These are phyloP conservation scores for Lacanobia wlatinum DNA, from an alignment of 2,888 invertebrate species.

Conservation along the genomic window DNA sequence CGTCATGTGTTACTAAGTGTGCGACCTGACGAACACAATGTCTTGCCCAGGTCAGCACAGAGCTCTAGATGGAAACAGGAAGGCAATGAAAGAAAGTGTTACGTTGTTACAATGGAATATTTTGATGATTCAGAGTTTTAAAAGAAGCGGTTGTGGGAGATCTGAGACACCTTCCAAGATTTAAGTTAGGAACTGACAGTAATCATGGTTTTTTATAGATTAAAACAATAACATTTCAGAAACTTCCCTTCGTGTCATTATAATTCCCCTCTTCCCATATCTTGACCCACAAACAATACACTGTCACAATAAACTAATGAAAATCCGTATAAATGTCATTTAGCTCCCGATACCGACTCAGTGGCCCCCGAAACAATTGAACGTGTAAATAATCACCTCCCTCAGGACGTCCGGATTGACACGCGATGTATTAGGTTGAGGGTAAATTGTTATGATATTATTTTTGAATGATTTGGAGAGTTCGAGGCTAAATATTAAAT, in stretches of 20 bases:
- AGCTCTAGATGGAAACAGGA: too few species aligned
- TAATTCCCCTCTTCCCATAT: conserved; percentile 1
- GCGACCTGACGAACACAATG: too few species aligned
- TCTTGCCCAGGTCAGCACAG: too few species aligned
- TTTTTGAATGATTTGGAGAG: neutral
- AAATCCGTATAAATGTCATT: conserved; percentile 38
- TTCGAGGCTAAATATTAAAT: too few species aligned
- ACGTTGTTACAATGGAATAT: too few species aligned
- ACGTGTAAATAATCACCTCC: conserved; percentile 56
- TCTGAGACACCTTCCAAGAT: too few species aligned
- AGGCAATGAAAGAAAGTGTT: too few species aligned
- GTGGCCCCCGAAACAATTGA: conserved; percentile 38
- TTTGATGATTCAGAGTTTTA: too few species aligned
- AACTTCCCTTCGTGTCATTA: neutral
- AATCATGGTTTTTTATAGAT: too few species aligned
- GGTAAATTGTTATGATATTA: conserved; percentile 13
- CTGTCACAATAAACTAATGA: conserved; percentile 44
- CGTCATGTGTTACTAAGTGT: too few species aligned
- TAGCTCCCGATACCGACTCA: conserved; percentile 15
- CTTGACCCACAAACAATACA: conserved; percentile 30
- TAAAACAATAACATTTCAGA: neutral
- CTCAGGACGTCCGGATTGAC: conserved; percentile 41
- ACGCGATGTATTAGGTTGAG: conserved; percentile 28
- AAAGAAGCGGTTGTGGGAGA: too few species aligned
- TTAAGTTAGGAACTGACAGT: too few species aligned